A percentile compares a stretch with the other conserved stretches of the same genome.
Conservation (phyloP, 2,888 invertebrate genomes). For the Brenthis hecate region DNA sequence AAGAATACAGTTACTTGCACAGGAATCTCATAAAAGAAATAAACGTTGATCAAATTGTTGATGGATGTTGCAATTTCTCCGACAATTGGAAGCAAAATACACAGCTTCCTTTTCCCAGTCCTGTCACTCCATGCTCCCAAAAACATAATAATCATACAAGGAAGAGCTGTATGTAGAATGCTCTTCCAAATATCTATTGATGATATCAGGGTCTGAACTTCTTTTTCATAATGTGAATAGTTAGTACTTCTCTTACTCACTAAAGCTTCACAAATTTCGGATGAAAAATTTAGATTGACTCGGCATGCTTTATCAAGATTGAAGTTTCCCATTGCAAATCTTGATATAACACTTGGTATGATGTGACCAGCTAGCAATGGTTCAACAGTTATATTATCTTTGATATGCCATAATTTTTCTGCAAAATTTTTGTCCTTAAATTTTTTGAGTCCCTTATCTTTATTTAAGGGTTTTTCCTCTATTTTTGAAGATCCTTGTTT, state of each 20-base stretch:
- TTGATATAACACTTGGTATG: constrained; percentile 85
- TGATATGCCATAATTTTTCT: constrained; percentile 61
- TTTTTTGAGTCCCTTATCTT: constrained; percentile 47
- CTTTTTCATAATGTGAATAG: constrained; percentile 83
- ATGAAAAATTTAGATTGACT: constrained; percentile 63
- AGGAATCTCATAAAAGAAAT: constrained; percentile 82
- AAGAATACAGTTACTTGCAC: constrained; percentile 78
- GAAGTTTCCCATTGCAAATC: constrained; percentile 84
- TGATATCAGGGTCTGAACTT: constrained; percentile 82
- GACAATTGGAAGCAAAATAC: constrained; percentile 80
- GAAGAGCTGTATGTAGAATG: constrained; percentile 78
- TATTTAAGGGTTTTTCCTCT: constrained; percentile 69
- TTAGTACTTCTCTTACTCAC: constrained; percentile 70
- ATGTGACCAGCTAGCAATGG: constrained; percentile 88
- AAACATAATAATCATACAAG: constrained; percentile 82
- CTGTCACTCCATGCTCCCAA: constrained; percentile 85
- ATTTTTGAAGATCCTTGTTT: constrained; percentile 52
- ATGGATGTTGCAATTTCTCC: constrained; percentile 79
- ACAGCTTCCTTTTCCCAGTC: constrained; percentile 80
- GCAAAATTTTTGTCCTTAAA: constrained; percentile 60
- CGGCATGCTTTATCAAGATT: constrained; percentile 76
- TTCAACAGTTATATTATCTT: constrained; percentile 86
- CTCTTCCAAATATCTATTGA: constrained; percentile 83
- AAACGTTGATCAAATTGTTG: constrained; percentile 79
- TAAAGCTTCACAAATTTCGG: constrained; percentile 68